phyloP scores from a whole-genome alignment of 2,113 vertebrate genomes.

The Pangasianodon gigas region DNA sequence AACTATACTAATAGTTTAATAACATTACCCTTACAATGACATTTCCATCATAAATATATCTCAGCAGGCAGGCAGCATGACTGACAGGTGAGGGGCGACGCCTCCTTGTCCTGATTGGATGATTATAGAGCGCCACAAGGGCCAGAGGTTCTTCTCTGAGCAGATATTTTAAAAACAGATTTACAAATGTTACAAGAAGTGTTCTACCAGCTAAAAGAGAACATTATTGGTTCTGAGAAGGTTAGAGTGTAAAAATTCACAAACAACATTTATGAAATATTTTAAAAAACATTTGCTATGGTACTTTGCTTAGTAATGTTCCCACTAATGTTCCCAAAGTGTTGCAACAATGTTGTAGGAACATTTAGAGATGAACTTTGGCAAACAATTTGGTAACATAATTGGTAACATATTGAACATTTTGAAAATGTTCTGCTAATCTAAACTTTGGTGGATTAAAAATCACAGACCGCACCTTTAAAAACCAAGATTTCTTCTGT shows the following conservation, averaged over 20 bases:
- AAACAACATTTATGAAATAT: not conserved
- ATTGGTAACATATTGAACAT: not conserved
- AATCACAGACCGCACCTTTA: not conserved
- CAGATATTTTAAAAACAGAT: not conserved
- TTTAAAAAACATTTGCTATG: not conserved
- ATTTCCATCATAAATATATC: not conserved
- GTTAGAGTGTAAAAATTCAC: not conserved
- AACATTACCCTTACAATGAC: not conserved
- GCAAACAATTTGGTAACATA: not conserved
- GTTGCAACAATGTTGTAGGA: not conserved
- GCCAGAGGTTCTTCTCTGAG: not conserved
- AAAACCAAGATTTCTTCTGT: not conserved
- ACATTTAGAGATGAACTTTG: not conserved
- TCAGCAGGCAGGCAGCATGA: not conserved
- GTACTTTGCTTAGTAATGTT: not conserved
- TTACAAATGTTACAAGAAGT: not conserved
- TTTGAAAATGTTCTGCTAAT: not conserved
- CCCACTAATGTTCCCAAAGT: not conserved
- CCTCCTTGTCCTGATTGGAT: not conserved
- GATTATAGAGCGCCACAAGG: not conserved
- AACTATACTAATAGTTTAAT: not conserved
- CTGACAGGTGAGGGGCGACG: not conserved
- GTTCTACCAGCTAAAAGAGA: not conserved
- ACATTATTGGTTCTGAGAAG: not conserved
- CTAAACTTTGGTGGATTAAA: not conserved